These are phyloP conservation scores for Orthosia incerta DNA, from an alignment of 2,888 invertebrate species.

Conservation along the genomic window DNA sequence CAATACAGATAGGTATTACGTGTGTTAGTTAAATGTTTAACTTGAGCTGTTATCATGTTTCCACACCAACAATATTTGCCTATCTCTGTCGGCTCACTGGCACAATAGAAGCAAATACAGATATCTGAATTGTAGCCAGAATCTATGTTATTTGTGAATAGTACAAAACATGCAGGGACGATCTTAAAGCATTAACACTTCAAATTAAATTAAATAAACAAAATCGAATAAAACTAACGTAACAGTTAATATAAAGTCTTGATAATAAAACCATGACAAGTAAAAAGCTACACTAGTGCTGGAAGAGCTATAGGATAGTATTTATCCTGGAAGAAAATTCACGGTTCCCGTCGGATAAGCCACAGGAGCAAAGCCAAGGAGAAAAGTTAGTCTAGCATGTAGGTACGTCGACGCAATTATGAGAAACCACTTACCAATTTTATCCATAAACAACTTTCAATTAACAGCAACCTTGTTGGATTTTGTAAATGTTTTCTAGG, in stretches of 20 bases:
- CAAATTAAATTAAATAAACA: too few relatives aligned
- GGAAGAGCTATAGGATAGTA: too few relatives aligned
- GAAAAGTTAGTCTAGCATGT: neutral
- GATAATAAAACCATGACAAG: too few relatives aligned
- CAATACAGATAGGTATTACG: neutral
- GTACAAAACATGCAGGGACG: neutral
- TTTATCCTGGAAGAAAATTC: too few relatives aligned
- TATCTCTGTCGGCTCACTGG: conserved; percentile 33
- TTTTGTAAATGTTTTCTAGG: neutral
- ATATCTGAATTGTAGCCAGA: conserved; percentile 4
- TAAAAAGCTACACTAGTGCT: too few relatives aligned
- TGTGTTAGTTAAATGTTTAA: conserved; percentile 4
- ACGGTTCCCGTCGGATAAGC: too few relatives aligned
- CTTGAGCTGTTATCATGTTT: conserved; percentile 40
- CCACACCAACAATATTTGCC: conserved; percentile 33
- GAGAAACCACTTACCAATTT: neutral
- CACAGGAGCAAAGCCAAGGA: too few relatives aligned
- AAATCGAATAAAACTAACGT: too few relatives aligned
- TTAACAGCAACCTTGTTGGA: neutral
- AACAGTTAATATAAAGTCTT: too few relatives aligned
- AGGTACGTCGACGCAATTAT: neutral
- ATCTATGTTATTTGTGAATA: neutral
- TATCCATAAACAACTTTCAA: neutral
- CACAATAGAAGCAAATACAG: neutral
- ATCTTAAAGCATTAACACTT: too few relatives aligned